Base-by-base conservation (phyloP, 35 echinoderm and acorn worm species). In the Amphiura filiformis region DNA sequence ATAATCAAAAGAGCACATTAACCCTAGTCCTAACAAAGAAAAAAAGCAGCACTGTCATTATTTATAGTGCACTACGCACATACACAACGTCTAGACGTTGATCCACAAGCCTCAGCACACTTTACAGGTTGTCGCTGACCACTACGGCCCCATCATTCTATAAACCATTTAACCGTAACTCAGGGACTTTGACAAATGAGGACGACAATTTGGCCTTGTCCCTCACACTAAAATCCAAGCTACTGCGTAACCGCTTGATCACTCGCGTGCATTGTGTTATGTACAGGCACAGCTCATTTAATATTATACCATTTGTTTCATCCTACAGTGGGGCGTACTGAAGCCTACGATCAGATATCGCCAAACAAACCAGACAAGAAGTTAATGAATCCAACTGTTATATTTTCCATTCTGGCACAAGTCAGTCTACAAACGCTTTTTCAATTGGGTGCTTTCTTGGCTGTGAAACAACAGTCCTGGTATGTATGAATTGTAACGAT, bases 261-360 rank as follows among this genome's bases (percentile, higher is more conserved):
- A 36, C 15, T 17, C 26, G 26, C 22, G 38, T 36, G 34, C 12
- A 77, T 23, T 77, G n/a, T 30, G 26, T 77, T 35, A 77, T 11
- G 26, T 11, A 77, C 75, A 77, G 3, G 26, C n/a, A 35, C 26
- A 11, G 5, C 4, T 77, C 26, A 77, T 11, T n/a, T n/a, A 9
- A 35, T 18, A 9, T 56, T 2, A 2, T 31, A 33, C 39, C 31
- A 32, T 37, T 37, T 85, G 31, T 37, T 56, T 86, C 36, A 17
- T 86, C 36, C 4, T n/a, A 38, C 57, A 95, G 93, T 93, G 87
- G 95, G 88, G 12, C 39, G 95, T 26, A 97, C 94, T 81, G 56
- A 92, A 30, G 95, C 95, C 13, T 97, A 91, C 78, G 88, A 87
- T 7, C 61, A 84, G 37, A 88, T 97, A 0, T 82, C 87, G 17